A percentile compares a stretch with the other conserved stretches of the same genome.
These are phyloP conservation scores for Scolopax mira DNA, from an alignment of 2,113 vertebrate genomes.

Conservation along the genomic window DNA sequence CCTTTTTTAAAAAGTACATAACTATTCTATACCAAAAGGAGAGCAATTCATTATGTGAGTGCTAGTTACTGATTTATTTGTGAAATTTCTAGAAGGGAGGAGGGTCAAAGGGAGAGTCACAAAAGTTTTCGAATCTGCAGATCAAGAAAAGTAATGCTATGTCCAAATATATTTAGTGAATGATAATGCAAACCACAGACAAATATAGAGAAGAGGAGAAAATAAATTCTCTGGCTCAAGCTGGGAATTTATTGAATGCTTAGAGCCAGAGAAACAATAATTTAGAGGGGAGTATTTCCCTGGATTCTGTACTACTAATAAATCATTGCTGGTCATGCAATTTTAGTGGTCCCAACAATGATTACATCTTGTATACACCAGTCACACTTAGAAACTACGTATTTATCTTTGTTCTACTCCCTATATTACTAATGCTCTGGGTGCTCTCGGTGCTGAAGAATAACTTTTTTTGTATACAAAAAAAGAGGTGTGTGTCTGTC, in stretches of 20 bases:
- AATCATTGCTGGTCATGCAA: conserved; percentile 37
- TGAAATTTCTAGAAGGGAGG: background rate
- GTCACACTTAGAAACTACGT: background rate
- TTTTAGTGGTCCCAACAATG: conserved; percentile 34
- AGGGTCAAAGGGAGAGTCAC: background rate
- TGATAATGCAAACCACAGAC: conserved; percentile 42
- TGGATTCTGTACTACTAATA: conserved; percentile 58
- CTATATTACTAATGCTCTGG: background rate
- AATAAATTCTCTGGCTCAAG: conserved; percentile 45
- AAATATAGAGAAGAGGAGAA: conserved; percentile 41
- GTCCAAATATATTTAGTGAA: conserved; percentile 42
- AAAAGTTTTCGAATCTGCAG: background rate
- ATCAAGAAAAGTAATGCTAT: conserved; percentile 1
- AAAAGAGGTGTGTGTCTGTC: background rate
- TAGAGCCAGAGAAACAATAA: conserved; percentile 53
- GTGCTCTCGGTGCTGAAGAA: background rate
- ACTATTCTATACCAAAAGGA: background rate
- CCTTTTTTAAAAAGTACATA: background rate
- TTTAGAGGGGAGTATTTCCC: conserved; percentile 52
- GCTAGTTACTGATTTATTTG: background rate
- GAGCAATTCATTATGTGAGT: background rate
- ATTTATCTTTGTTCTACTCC: background rate
- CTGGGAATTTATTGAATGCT: conserved; percentile 45
- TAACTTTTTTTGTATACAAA: background rate
- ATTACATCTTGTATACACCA: background rate